phyloP scores from a whole-genome alignment of 2,797 vertebrate genomes.

The Capromys pilorides region DNA sequence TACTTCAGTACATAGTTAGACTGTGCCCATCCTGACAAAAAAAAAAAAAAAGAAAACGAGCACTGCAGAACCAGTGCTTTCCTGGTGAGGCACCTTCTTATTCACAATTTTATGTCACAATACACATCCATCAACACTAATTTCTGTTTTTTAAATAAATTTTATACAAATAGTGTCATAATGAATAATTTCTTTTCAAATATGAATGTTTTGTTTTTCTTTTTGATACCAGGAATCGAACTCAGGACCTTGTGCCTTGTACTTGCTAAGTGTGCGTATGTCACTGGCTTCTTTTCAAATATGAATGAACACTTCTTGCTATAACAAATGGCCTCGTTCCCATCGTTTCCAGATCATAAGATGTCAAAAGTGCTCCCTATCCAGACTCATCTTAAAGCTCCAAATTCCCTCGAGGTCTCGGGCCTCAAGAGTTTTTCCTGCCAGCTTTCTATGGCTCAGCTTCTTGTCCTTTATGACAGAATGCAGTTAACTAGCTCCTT shows the following conservation, averaged over 20 bases:
- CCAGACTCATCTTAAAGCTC: neutral
- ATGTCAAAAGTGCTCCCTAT: neutral
- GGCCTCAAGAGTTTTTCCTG: neutral
- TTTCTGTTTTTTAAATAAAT: neutral
- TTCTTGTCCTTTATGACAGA: neutral
- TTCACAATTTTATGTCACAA: neutral
- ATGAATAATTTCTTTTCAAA: constrained; percentile 13
- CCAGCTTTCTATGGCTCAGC: neutral
- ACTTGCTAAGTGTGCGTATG: too few relatives aligned
- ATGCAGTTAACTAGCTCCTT: neutral
- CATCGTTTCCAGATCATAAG: constrained; percentile 10
- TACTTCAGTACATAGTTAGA: neutral
- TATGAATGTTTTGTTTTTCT: neutral
- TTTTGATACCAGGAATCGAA: too few relatives aligned
- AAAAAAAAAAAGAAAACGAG: neutral
- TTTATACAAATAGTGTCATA: neutral
- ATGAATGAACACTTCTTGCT: neutral
- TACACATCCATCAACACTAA: constrained; percentile 1
- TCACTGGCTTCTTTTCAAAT: neutral
- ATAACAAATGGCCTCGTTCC: constrained; percentile 14
- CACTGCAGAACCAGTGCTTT: neutral
- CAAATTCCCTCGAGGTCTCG: neutral
- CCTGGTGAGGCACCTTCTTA: neutral
- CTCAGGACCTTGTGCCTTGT: too few relatives aligned
- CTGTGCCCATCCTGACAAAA: neutral